These are phyloP conservation scores for Caenorhabditis japonica DNA, from an alignment of 2,888 invertebrate species.

Conservation along the genomic window DNA sequence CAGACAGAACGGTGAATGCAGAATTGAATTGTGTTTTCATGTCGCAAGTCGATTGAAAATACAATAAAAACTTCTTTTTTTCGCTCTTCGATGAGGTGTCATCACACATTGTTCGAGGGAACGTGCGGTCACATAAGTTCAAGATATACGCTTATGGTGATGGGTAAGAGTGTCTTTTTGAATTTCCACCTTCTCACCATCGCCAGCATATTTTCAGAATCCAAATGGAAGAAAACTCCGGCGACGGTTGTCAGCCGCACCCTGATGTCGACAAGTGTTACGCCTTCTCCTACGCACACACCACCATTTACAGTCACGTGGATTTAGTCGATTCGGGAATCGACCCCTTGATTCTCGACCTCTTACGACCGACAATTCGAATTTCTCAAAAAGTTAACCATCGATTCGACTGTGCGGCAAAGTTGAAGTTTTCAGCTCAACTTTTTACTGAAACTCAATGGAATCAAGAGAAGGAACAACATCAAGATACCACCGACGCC, in stretches of 20 bases:
- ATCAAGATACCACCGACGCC: too few relatives aligned
- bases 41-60: constrained; percentile 10
- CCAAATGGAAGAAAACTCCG: constrained; percentile 4
- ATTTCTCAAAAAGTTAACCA: constrained; percentile 32
- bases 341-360: constrained; percentile 28
- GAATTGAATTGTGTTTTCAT: constrained; percentile 15
- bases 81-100: background rate
- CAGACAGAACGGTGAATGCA: background rate
- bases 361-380: constrained; percentile 37
- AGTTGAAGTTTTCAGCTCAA: constrained; percentile 20
- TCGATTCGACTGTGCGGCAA: constrained; percentile 31
- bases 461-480: too few relatives aligned
- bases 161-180: constrained; percentile 15
- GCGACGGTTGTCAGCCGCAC: constrained; percentile 16
- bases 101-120: constrained; percentile 1
- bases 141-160: background rate
- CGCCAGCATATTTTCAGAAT: constrained; percentile 20
- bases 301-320: constrained; percentile 5
- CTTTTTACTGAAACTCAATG: too few relatives aligned
- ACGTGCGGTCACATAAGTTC: constrained; percentile 9
- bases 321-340: constrained; percentile 21
- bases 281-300: constrained; percentile 17
- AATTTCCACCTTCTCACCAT: too few relatives aligned
- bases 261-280: constrained; percentile 21
- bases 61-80: background rate